Base-by-base conservation (phyloP, 2,888 invertebrate genomes). In the Siphlonurus alternatus region DNA sequence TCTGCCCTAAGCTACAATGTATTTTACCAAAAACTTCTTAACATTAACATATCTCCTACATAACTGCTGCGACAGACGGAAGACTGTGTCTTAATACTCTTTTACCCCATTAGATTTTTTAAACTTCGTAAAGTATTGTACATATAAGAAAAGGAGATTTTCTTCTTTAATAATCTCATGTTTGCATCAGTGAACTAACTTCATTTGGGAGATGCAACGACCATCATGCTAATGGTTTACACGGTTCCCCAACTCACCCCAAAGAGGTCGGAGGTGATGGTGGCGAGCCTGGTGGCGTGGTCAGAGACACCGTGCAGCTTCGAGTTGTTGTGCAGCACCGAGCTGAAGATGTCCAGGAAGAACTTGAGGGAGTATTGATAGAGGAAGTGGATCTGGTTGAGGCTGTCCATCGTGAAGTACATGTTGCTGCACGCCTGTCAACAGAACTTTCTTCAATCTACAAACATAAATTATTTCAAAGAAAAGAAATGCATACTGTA, bases 291-390 rank as follows among this genome's bases (percentile, higher is more conserved):
- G 60, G 87, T 83, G 22, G 87, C 83, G 74, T 95, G 86, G 75
- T 99, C 98, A 0, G 88, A 83, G 65, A 91, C 80, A 2, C 85
- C 86, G 64, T 83, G 83, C 64, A 99, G 81, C 68, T 86, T 84
- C 1, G 86, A 80, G 76, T 91, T 93, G 71, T 86, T 88, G 65
- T 87, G 84, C 22, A 99, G 80, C 2, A 97, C 96, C 2, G 91
- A 89, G 68, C 91, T 93, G 80, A 99, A 99, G 74, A 99, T 97
- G 71, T 98, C 97, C 73, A 99, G 80, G 82, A 99, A 97, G 88
- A 99, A 98, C 78, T 98, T 94, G 69, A 99, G 80, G 0, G 98
- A 98, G 77, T 96, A 99, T 75, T 99, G 98, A 78, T 99, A 99
- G 68, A 99, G 79, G 86, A 97, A 98, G 79, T 99, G 98, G 38